Conservation (phyloP, 2,888 invertebrate species). For the Archips crataeganus region DNA sequence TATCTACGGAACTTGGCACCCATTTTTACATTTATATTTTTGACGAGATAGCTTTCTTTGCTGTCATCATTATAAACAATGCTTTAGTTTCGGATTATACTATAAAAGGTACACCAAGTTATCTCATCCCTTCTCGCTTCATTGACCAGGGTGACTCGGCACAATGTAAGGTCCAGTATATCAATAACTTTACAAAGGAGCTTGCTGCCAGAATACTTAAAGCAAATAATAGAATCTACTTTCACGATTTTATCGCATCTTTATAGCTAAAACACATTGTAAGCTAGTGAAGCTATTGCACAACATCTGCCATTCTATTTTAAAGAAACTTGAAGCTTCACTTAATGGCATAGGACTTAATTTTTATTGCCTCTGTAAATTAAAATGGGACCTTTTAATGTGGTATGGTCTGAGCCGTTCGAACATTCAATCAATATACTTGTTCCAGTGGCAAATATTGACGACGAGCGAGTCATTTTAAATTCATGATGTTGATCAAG, state of each 20-base stretch:
- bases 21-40: too few species aligned
- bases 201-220: conserved; percentile 19
- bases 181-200: not conserved
- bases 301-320: not conserved
- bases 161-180: not conserved
- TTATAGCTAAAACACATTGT: conserved; percentile 35
- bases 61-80: too few species aligned
- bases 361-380: not conserved
- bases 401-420: not conserved
- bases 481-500: conserved; percentile 8
- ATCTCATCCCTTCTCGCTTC: not conserved
- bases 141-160: not conserved
- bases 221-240: conserved; percentile 26
- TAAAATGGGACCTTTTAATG: not conserved
- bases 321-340: not conserved
- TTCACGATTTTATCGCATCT: conserved; percentile 14
- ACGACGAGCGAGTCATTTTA: not conserved
- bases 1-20: too few species aligned
- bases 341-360: not conserved
- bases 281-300: not conserved
- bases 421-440: conserved; percentile 18
- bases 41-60: too few species aligned
- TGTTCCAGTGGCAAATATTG: conserved; percentile 10
- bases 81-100: not conserved
- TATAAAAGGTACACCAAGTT: not conserved